Base-by-base conservation (phyloP, 2,797 vertebrate species). In the Florisuga fusca region DNA sequence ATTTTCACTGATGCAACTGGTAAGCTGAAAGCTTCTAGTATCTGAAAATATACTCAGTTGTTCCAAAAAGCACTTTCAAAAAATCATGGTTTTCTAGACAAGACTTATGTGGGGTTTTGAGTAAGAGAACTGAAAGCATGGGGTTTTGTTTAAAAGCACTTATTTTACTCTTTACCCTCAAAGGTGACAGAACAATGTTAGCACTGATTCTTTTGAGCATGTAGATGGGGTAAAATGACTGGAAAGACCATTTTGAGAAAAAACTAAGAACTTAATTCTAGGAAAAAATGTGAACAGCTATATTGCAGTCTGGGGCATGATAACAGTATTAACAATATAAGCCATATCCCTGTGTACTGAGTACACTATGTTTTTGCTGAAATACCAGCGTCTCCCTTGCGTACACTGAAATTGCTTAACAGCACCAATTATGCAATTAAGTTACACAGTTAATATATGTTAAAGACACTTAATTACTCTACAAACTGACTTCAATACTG, bases 401-500 rank as follows among this genome's bases (percentile, higher is more conserved):
- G 93, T 89, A 74, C 48, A 55, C 25, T 95, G 86, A 96, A 96
- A 94, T 72, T 91, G 54, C 94, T 93, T 96, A 96, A 74, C 55
- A 81, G 62, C 53, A 89, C 64, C 87, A 93, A 95, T 96, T 97
- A 96, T 95, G 89, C 83, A 97, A 96, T 95, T 96, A 95, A 89
- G 33, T 68, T 88, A 84, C 53, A 57, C 45, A 87, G 75, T 95
- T 97, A 97, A 94, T 95, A 93, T 96, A 84, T 95, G 87, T 95
- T 97, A 93, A 97, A 87, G 90, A 87, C 53, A 15, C 94, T 96
- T 97, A 97, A 97, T 97, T 97, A 88, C 34, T 89, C 45, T 72
- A n/a, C 22, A 93, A 80, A 97, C 13, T 86, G 82, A 87, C 66
- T 95, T 95, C 31, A 38, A 18, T 87, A 38, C 3, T 87, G 36